Conservation (phyloP, 2,888 invertebrate genomes). For the Sepioteuthis lessoniana region DNA sequence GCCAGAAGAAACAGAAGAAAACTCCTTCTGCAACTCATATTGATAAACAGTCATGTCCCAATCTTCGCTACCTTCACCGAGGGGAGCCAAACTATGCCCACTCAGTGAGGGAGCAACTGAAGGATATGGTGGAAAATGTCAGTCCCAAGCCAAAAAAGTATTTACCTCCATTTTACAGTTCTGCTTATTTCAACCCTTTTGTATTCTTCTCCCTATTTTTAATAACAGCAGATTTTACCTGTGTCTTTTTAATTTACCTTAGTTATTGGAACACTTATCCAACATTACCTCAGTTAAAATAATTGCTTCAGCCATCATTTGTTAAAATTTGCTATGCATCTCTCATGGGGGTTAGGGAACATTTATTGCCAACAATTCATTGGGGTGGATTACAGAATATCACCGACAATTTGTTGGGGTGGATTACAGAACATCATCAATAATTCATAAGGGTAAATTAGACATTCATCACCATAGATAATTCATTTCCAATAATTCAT, state of each 20-base stretch:
- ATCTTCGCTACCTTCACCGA: conserved; percentile 85
- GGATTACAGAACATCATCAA: too few species aligned
- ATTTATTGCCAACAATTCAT: too few species aligned
- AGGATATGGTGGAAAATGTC: conserved; percentile 88
- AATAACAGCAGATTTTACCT: neutral
- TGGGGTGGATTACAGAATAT: too few species aligned
- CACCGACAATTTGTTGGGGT: too few species aligned
- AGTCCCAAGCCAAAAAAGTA: conserved; percentile 79
- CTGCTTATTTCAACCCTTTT: neutral
- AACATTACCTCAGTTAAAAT: neutral
- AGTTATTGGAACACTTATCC: neutral
- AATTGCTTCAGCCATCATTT: neutral
- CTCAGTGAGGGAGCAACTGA: conserved; percentile 86
- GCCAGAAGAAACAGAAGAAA: conserved; percentile 50
- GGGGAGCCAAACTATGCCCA: conserved; percentile 77
- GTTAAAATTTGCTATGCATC: too few species aligned
- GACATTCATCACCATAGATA: too few species aligned
- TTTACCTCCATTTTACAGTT: conserved; percentile 39
- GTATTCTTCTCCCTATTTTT: neutral
- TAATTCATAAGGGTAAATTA: too few species aligned
- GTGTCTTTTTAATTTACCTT: neutral
- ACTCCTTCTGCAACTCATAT: conserved; percentile 74
- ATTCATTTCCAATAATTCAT: too few species aligned
- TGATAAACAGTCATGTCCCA: conserved; percentile 85
- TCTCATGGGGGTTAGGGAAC: too few species aligned